Conservation (phyloP, 2,888 invertebrate genomes). For the Crepidodera aurea region DNA sequence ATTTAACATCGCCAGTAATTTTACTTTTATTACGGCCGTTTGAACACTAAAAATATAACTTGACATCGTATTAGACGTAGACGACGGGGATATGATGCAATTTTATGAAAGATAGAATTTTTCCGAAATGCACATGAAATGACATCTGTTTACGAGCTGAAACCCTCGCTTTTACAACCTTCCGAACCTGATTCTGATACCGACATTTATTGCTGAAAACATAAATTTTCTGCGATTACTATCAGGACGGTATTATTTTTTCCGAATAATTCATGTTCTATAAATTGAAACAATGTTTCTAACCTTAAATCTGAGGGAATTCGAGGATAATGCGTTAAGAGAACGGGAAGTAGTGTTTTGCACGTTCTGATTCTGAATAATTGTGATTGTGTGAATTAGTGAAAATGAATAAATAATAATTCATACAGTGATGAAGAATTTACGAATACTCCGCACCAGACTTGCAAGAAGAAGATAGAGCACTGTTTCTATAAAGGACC, state of each 20-base stretch:
- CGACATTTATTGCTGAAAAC: constrained; percentile 2
- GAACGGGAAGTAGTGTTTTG: too few species aligned
- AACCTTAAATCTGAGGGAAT: too few species aligned
- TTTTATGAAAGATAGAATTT: constrained; percentile 11
- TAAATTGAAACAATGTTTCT: constrained; percentile 4
- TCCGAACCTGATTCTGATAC: not conserved
- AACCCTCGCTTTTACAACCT: constrained; percentile 2
- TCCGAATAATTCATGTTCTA: not conserved
- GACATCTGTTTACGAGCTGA: constrained; percentile 7
- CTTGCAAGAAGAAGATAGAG: too few species aligned
- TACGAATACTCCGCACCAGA: too few species aligned
- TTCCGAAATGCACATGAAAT: constrained; percentile 6
- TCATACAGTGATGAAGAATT: too few species aligned
- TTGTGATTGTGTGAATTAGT: too few species aligned
- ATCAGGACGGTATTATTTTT: constrained; percentile 1
- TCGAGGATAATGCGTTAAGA: too few species aligned
- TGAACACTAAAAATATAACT: not conserved
- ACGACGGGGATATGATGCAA: not conserved
- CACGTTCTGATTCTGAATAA: too few species aligned
- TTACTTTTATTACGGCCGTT: not conserved
- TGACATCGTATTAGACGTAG: too few species aligned
- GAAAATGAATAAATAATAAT: too few species aligned
- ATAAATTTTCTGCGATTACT: constrained; percentile 7
- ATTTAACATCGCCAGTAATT: not conserved
- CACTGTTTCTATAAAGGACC: too few species aligned